Evolutionary conservation across 2,888 invertebrate genomes (phyloP).

Genomic region (Drosophila austrosaltans): DNA sequence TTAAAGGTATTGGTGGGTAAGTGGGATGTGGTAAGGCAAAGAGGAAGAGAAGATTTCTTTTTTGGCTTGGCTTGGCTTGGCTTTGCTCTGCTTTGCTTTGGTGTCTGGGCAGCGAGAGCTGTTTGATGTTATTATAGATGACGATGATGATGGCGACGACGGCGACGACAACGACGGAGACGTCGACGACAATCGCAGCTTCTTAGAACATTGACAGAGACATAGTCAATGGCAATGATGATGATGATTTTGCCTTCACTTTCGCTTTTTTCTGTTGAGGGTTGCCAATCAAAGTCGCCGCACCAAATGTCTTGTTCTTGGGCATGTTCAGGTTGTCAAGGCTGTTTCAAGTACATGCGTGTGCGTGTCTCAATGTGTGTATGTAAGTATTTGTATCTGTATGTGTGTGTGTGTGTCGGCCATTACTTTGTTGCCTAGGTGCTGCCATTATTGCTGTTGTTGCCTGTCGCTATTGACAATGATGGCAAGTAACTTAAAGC

Average conservation of each 20-base stretch:
- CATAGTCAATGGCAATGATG: slow-evolving; percentile 17
- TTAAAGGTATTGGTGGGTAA: slow-evolving; percentile 13
- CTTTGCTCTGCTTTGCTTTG: slow-evolving; percentile 31
- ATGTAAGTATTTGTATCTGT: slow-evolving; percentile 7
- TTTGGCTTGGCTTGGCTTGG: slow-evolving; percentile 3
- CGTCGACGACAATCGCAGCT: slow-evolving; percentile 30
- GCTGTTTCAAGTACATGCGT: slow-evolving; percentile 55
- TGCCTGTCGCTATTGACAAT: slow-evolving; percentile 62
- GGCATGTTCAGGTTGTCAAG: slow-evolving; percentile 74
- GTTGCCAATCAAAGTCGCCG: slow-evolving; percentile 70
- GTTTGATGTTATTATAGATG: slow-evolving; percentile 77
- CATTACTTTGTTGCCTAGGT: slow-evolving; percentile 74
- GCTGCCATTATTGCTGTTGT: slow-evolving; percentile 42
- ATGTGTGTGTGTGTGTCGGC: slow-evolving; percentile 41
- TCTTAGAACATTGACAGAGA: slow-evolving; percentile 3
- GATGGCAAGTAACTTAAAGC: slow-evolving; percentile 59
- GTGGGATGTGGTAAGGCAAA: slow-evolving; percentile 14
- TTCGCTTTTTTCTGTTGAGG: slow-evolving; percentile 26
- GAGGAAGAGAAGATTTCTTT: slow-evolving; percentile 17
- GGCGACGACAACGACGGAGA: slow-evolving; percentile 34
- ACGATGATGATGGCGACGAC: slow-evolving; percentile 49
- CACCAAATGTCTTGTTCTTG: slow-evolving; percentile 67
- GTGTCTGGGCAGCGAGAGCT: slow-evolving; percentile 64
- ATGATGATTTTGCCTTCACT: slow-evolving; percentile 20
- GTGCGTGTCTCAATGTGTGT: slow-evolving; percentile 21